These are phyloP conservation scores for Platysteira castanea DNA, from an alignment of 2,113 vertebrate species.

Conservation along the genomic window DNA sequence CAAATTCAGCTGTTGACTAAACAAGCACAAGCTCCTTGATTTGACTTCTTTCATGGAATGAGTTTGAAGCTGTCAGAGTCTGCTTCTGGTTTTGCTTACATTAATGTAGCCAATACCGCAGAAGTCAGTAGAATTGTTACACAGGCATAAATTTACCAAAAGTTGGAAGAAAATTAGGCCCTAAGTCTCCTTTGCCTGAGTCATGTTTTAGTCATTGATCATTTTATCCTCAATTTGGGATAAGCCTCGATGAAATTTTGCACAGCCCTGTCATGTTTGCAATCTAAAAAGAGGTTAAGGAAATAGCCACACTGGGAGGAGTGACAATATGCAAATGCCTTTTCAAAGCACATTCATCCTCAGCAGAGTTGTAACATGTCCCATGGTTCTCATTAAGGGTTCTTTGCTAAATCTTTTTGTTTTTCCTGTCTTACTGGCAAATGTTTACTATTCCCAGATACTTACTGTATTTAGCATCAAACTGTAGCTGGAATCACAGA, in stretches of 20 bases:
- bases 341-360: slow-evolving; percentile 61
- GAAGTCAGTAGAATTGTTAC: neutral
- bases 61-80: neutral
- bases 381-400: slow-evolving; percentile 58
- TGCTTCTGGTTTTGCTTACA: neutral
- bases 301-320: slow-evolving; percentile 61
- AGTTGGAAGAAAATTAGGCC: slow-evolving; percentile 28
- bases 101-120: neutral
- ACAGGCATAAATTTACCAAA: neutral
- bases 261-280: neutral
- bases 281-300: slow-evolving; percentile 64
- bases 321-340: slow-evolving; percentile 66
- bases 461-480: slow-evolving; percentile 46
- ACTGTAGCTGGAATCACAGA: neutral
- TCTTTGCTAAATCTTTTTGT: slow-evolving; percentile 64
- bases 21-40: neutral
- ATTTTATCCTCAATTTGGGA: slow-evolving; percentile 54
- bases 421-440: slow-evolving; percentile 50
- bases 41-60: neutral
- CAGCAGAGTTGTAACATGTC: slow-evolving; percentile 59
- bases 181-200: slow-evolving; percentile 24
- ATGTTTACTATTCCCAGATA: slow-evolving; percentile 60
- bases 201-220: slow-evolving; percentile 53
- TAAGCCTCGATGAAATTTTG: slow-evolving; percentile 23
- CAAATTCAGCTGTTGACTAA: neutral